These are phyloP conservation scores for Hypena proboscidalis DNA, from an alignment of 2,888 invertebrate species.

Conservation along the genomic window DNA sequence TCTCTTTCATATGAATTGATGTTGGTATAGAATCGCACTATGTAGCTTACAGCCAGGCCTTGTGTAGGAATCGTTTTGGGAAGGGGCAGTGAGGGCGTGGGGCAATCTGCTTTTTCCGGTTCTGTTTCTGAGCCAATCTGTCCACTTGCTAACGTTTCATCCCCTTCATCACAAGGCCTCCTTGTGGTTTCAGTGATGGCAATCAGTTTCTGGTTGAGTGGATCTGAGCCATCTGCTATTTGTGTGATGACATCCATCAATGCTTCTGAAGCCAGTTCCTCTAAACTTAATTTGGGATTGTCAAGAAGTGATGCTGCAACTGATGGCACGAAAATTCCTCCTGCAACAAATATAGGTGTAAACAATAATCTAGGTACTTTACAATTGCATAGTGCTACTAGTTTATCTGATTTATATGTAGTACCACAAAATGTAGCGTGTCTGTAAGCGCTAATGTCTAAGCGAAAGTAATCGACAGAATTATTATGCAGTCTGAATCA, in stretches of 20 bases:
- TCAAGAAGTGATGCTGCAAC: constrained; percentile 84
- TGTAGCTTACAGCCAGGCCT: constrained; percentile 76
- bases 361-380: no score
- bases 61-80: constrained; percentile 72
- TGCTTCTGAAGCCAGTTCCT: constrained; percentile 87
- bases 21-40: constrained; percentile 86
- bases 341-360: constrained; percentile 60
- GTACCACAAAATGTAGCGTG: no score
- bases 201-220: constrained; percentile 81
- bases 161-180: constrained; percentile 77
- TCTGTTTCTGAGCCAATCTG: constrained; percentile 66
- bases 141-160: constrained; percentile 66
- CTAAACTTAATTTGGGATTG: constrained; percentile 76
- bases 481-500: no score
- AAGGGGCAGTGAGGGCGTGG: constrained; percentile 74
- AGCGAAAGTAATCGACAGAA: no score
- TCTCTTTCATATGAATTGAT: constrained; percentile 90
- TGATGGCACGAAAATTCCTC: constrained; percentile 84
- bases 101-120: constrained; percentile 71
- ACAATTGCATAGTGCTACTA: neutral
- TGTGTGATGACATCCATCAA: constrained; percentile 88
- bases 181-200: constrained; percentile 74
- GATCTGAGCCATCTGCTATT: constrained; percentile 84
- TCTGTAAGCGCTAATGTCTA: no score
- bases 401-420: neutral